These are phyloP conservation scores for Lichenostomus cassidix DNA, from an alignment of 2,113 vertebrate genomes.

Conservation along the genomic window DNA sequence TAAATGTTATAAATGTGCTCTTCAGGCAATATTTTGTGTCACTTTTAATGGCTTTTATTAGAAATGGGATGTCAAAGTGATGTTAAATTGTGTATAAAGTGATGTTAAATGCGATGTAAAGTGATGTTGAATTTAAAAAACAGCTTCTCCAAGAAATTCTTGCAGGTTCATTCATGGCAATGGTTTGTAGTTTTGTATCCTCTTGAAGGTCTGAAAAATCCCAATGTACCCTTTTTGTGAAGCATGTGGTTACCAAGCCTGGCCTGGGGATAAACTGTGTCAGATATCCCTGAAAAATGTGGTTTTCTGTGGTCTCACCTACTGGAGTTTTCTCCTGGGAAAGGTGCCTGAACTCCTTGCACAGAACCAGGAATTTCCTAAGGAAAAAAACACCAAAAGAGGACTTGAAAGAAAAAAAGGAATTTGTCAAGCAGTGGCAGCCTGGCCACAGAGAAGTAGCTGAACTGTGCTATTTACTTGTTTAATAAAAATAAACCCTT, in stretches of 20 bases:
- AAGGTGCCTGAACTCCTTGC: not conserved
- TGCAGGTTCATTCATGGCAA: not conserved
- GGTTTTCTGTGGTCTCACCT: not conserved
- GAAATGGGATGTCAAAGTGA: not conserved
- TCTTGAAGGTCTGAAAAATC: not conserved
- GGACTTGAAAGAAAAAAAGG: rapidly evolving
- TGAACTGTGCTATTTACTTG: not conserved
- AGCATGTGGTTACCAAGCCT: not conserved
- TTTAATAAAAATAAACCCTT: not conserved
- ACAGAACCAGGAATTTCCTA: not conserved
- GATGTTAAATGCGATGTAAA: not conserved
- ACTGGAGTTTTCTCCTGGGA: not conserved
- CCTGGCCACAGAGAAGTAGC: not conserved
- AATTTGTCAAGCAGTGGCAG: not conserved
- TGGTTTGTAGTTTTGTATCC: not conserved
- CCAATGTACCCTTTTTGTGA: not conserved
- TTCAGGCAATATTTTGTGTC: not conserved
- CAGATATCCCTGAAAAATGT: not conserved
- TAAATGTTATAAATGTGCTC: not conserved
- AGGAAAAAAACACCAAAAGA: not conserved
- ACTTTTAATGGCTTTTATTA: not conserved
- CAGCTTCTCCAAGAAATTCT: not conserved
- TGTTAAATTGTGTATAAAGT: not conserved
- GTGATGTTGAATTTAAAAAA: not conserved
- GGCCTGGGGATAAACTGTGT: not conserved